Evolutionary conservation across 2,797 vertebrate genomes (phyloP).

Genomic region (Peromyscus eremicus): DNA sequence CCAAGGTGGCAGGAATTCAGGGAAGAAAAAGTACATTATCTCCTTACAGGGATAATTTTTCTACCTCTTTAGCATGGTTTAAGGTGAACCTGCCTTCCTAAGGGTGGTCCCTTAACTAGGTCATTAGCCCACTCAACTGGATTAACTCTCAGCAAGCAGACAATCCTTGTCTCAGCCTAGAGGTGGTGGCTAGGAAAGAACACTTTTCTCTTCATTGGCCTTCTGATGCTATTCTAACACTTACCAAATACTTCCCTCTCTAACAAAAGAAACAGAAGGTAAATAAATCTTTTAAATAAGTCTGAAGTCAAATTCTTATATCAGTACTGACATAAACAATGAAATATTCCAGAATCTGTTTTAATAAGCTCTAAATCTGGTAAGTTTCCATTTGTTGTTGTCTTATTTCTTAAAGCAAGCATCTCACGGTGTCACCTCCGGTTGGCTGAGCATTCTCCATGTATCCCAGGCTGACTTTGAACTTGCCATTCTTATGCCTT

Average conservation of each 20-base stretch:
- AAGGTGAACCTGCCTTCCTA: background rate
- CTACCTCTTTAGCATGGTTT: background rate
- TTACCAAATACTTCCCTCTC: background rate
- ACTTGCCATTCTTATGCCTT: background rate
- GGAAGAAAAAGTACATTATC: background rate
- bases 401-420: background rate
- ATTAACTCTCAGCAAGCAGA: background rate
- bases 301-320: constrained; percentile 29
- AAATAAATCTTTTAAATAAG: background rate
- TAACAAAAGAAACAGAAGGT: constrained; percentile 14
- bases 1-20: background rate
- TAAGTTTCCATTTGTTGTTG: background rate
- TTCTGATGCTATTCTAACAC: background rate
- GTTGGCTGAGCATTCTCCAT: background rate
- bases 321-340: background rate
- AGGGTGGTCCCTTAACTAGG: background rate
- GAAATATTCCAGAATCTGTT: background rate
- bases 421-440: background rate
- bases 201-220: background rate
- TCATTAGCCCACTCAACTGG: background rate
- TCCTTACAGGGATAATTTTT: background rate
- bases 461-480: background rate
- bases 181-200: background rate
- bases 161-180: background rate
- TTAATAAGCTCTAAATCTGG: constrained; percentile 12